Conservation (phyloP, 2,113 vertebrate species). For the Cairina moschata region DNA sequence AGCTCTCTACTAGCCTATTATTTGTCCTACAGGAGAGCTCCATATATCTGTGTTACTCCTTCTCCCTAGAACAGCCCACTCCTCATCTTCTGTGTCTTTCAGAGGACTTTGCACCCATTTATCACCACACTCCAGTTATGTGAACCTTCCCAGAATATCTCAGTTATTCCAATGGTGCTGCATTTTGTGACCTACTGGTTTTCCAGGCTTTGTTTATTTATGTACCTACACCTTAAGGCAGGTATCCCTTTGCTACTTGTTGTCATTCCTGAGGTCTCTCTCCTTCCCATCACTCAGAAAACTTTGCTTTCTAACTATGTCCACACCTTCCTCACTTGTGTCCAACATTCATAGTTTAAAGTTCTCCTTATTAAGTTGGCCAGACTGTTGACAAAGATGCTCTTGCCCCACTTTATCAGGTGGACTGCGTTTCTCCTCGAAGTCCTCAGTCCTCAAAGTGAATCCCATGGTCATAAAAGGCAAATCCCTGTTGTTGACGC, state of each 20-base stretch:
- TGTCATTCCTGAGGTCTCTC: not conserved
- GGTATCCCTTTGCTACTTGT: not conserved
- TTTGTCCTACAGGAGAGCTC: not conserved
- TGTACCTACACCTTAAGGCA: not conserved
- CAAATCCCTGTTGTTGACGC: not conserved
- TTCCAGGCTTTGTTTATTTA: not conserved
- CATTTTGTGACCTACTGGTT: not conserved
- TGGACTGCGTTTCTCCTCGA: not conserved
- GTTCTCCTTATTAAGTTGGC: not conserved
- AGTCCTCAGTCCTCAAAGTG: not conserved
- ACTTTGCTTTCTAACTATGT: not conserved
- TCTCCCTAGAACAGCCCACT: not conserved
- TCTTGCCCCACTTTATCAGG: not conserved
- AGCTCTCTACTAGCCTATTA: not conserved
- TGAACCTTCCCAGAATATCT: not conserved
- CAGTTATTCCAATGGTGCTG: not conserved
- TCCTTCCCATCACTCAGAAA: not conserved
- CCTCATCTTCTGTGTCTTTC: not conserved
- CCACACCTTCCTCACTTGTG: not conserved
- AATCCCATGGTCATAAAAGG: not conserved
- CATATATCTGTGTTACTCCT: not conserved
- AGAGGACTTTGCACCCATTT: not conserved
- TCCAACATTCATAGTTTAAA: not conserved
- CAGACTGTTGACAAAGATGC: not conserved
- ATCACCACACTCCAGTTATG: not conserved